Base-by-base conservation (phyloP, 1,140 invertebrate genomes). In the Zaprionus davidi region DNA sequence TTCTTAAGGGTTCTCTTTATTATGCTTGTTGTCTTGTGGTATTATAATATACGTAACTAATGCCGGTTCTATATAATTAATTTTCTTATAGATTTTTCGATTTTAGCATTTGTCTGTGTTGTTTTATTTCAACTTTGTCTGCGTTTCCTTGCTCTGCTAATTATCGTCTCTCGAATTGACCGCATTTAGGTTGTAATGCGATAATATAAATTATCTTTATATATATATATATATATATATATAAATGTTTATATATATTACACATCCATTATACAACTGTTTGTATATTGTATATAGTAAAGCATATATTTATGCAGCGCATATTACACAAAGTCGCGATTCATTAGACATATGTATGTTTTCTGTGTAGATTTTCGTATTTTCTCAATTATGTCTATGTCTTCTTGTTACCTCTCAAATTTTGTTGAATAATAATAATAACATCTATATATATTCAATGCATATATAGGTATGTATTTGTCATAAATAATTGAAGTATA, bases 281-380 rank as follows among this genome's bases (percentile, higher is more conserved):
- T 38, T 80, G 57, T 36, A 60, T 62, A 56, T 68, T 44, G 59
- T 78, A 69, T 63, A 41, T 60, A 53, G 15, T 15, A 46, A 44
- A 12, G 60, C 36, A 44, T 56, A 41, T 62, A 60, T 66, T 15
- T 75, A 80, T 82, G 78, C 74, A 84, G 84, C 84, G 84, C 84
- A 88, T 88, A 88, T 88, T 88, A 88, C 84, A 88, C 84, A 84
- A 79, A 78, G 74, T 84, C 84, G 84, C 81, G 75, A 70, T 88
- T 83, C 81, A 82, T 70, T 83, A 53, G 67, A 78, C 31, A 34
- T 34, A 34, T 80, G 72, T 78, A 70, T 64, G 58, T 79, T 64
- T 26, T 67, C 28, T 59, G 22, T 38, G n/a, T 31, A 31, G 26
- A 26, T 49, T 63, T 64, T 53, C 58, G 38, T 76, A 51, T 38